Evolutionary conservation across 2,113 vertebrate genomes (phyloP), one percentile per base, ranked within the genome.

Genomic region (Cairina moschata): DNA sequence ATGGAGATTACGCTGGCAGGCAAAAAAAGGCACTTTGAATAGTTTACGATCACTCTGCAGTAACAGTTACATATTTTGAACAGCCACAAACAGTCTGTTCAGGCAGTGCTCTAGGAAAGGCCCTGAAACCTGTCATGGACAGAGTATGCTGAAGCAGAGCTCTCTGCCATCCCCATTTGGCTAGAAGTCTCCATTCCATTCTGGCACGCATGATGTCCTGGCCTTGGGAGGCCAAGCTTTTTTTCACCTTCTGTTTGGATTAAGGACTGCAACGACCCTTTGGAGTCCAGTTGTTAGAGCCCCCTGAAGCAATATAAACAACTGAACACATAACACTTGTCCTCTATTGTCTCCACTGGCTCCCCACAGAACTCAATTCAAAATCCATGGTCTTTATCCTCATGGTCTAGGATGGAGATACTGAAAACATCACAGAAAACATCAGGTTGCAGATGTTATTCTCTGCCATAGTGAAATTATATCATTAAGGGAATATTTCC

Each of bases 1-100:
- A 85, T 55, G 20, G 55, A 86, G 72, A 83, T 90, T 80, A 90
- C 20, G 11, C 75, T 91, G 91, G 67, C 75, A 91, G 79, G 87
- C 28, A 77, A 87, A 94, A 87, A 11, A 83, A 90, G 80, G 50
- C 56, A 77, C 60, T 67, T 66, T 71, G 75, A 90, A 62, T 76
- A 93, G 63, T 80, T 93, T 67, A 85, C 74, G 21, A 28, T 48
- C 46, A 26, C 68, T 87, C 71, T 83, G 67, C 73, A 60, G 40
- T 66, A 83, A 44, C 59, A 42, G 80, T 91, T 93, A 25, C 72
- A 34, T 62, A 46, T 36, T 86, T 56, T 36, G 31, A 94, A 42
- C 46, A 74, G 46, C 28, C 79, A 38, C 48, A 83, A 80, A 73
- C 1, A 1, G 17, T 69, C 78, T 95, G 78, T 76, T 94, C 84